A percentile compares a stretch with the other conserved stretches of the same genome.
These are phyloP conservation scores for Neosilurus mollespiculum DNA, from an alignment of 2,797 vertebrate species.

Conservation along the genomic window DNA sequence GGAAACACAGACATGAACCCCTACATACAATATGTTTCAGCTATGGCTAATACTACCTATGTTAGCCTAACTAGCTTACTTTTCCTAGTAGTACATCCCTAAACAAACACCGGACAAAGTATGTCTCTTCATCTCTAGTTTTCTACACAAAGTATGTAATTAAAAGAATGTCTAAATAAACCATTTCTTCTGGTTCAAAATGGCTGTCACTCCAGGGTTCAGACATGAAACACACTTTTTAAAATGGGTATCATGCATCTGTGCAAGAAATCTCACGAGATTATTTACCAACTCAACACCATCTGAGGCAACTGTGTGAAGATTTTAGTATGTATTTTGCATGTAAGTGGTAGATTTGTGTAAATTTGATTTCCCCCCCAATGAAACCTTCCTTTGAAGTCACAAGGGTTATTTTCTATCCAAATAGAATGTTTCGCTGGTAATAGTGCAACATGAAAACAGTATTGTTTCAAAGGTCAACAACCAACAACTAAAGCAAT, in stretches of 20 bases:
- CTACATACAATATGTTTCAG: background rate
- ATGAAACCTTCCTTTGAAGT: constrained; percentile 17
- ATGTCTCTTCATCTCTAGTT: background rate
- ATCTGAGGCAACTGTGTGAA: background rate
- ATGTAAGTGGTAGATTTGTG: constrained; percentile 8
- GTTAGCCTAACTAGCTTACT: background rate
- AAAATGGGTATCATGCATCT: background rate
- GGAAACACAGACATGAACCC: too few species aligned
- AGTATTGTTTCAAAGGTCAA: constrained; percentile 52
- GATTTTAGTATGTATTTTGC: background rate
- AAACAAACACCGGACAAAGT: background rate
- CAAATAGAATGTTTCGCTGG: constrained; percentile 28
- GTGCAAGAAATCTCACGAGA: background rate
- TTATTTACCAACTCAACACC: background rate
- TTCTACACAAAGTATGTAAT: background rate
- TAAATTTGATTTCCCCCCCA: background rate
- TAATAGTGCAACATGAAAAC: constrained; percentile 38
- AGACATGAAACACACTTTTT: background rate
- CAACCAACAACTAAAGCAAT: constrained; percentile 39
- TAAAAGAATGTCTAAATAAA: background rate
- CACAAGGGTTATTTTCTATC: constrained; percentile 34
- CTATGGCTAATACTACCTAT: background rate
- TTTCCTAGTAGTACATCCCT: background rate
- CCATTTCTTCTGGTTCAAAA: background rate
- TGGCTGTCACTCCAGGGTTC: background rate